A percentile compares a stretch with the other conserved stretches of the same genome.
phyloP scores from a whole-genome alignment of 2,797 vertebrate genomes.

The Bufotes viridis region DNA sequence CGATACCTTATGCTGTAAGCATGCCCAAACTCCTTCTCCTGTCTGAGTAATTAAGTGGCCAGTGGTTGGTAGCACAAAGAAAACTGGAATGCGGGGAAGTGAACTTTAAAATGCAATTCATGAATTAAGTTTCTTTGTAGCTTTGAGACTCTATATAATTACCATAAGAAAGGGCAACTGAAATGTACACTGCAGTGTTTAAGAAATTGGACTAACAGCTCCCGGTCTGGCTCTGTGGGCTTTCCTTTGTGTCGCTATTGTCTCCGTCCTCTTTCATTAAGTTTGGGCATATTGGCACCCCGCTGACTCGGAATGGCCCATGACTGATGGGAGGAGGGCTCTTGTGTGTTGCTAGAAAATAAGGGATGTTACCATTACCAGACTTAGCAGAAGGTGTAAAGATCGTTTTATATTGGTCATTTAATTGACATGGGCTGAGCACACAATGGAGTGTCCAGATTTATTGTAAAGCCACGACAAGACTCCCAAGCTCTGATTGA shows the following conservation, averaged over 20 bases:
- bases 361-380: constrained; percentile 83
- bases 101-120: constrained; percentile 88
- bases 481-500: background rate
- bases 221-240: constrained; percentile 80
- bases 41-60: constrained; percentile 73
- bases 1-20: constrained; percentile 79
- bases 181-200: constrained; percentile 90
- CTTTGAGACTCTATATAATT: constrained; percentile 91
- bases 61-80: constrained; percentile 75
- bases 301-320: constrained; percentile 83
- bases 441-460: constrained; percentile 67
- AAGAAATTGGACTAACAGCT: constrained; percentile 75
- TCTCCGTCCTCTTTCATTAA: constrained; percentile 88
- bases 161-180: constrained; percentile 94
- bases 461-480: background rate
- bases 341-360: constrained; percentile 90
- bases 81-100: constrained; percentile 76
- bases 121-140: constrained; percentile 96
- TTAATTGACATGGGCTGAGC: constrained; percentile 74
- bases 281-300: constrained; percentile 90
- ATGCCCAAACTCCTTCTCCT: constrained; percentile 67
- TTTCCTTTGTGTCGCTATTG: constrained; percentile 87
- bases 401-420: constrained; percentile 79
- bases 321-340: constrained; percentile 91
- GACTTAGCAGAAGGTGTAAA: constrained; percentile 80